A percentile compares a stretch with the other conserved stretches of the same genome.
Conservation (phyloP, 1,140 invertebrate species). For the Bombus waltoni region DNA sequence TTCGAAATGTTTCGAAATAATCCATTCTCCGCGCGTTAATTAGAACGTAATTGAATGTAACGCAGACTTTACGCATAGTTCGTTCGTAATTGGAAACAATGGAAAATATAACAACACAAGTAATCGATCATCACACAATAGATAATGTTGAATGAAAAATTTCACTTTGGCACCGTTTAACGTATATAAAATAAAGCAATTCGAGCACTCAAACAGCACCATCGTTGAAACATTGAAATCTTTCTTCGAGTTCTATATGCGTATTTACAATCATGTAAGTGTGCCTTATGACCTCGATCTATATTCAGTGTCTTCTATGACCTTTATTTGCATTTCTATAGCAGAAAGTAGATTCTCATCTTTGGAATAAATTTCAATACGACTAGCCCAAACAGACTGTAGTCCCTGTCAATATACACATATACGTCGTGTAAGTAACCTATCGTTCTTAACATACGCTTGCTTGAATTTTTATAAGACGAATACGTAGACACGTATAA, state of each 20-base stretch:
- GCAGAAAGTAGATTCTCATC: conserved; percentile 69
- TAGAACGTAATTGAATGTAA: conserved; percentile 2
- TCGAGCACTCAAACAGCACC: not conserved
- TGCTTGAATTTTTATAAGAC: not conserved
- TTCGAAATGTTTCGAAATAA: conserved; percentile 27
- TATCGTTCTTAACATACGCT: conserved; percentile 15
- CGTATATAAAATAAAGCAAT: conserved; percentile 51
- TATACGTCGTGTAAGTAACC: conserved; percentile 3
- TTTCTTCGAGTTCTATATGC: conserved; percentile 5
- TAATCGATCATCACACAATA: not conserved
- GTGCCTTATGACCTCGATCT: conserved; percentile 65
- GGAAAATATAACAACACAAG: conserved; percentile 28
- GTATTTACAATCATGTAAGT: not conserved
- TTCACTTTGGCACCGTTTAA: conserved; percentile 67
- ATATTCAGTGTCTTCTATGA: conserved; percentile 69
- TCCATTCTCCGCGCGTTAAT: conserved; percentile 7
- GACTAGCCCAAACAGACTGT: conserved; percentile 42
- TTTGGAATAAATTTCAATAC: conserved; percentile 74
- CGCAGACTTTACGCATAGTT: conserved; percentile 6
- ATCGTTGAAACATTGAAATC: conserved; percentile 37
- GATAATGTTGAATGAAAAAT: not conserved
- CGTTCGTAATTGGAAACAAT: conserved; percentile 1
- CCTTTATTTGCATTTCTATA: conserved; percentile 65
- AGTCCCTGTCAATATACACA: conserved; percentile 30
- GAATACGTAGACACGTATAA: not conserved